Conservation (phyloP, 2,797 vertebrate genomes). For the Anguilla anguilla region DNA sequence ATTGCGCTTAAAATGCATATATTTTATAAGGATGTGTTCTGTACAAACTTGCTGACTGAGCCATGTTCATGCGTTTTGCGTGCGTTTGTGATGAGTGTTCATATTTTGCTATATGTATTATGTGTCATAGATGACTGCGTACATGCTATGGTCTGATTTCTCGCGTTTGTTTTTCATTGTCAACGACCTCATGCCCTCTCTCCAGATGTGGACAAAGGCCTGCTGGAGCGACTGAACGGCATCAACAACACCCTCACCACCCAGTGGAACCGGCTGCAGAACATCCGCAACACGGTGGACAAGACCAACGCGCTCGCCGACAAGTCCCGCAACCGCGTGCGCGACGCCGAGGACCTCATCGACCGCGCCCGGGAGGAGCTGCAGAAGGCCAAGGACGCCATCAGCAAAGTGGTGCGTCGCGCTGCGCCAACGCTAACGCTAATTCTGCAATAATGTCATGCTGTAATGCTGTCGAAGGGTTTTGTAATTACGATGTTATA, state of each 20-base stretch:
- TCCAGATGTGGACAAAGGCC: conserved; percentile 85
- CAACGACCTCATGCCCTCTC: conserved; percentile 9
- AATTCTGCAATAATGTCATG: background rate
- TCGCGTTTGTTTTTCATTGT: background rate
- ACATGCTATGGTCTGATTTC: background rate
- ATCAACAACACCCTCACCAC: conserved; percentile 86
- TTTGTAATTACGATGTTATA: background rate
- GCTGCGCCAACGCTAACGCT: background rate
- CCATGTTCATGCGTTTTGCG: background rate
- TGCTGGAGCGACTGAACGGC: conserved; percentile 85
- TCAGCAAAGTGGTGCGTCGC: conserved; percentile 85
- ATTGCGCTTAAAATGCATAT: background rate
- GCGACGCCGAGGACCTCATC: conserved; percentile 81
- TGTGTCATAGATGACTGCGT: background rate
- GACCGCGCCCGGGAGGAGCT: conserved; percentile 84
- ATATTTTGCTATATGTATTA: background rate
- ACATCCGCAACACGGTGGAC: conserved; percentile 83
- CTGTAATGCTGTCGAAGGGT: background rate
- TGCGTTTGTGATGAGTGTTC: background rate
- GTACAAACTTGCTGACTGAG: background rate
- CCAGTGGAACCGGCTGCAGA: conserved; percentile 90
- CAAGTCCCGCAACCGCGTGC: conserved; percentile 78
- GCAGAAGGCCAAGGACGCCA: conserved; percentile 84
- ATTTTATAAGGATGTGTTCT: background rate
- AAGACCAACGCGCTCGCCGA: conserved; percentile 81